Percentiles rank a stretch among this genome's conserved stretches.
These are phyloP conservation scores for Zoanthus sociatus DNA, from an alignment of 92 coral and sea anemone species.

Conservation along the genomic window DNA sequence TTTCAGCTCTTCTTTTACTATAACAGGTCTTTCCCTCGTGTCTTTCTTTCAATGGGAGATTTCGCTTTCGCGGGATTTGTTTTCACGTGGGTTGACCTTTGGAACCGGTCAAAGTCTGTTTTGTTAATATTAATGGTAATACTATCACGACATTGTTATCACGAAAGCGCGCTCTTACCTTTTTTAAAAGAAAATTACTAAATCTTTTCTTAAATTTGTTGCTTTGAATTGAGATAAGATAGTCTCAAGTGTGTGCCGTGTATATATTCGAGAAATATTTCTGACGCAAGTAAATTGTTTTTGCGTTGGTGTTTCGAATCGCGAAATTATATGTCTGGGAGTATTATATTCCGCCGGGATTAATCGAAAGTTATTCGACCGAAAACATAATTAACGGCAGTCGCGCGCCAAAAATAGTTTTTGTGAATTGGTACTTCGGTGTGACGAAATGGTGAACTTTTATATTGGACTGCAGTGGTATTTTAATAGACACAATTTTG, in stretches of 20 bases:
- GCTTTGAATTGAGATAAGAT: too few species aligned
- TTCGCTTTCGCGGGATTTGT: background rate
- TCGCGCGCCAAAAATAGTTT: background rate
- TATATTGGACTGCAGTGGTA: too few species aligned
- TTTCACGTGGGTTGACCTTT: constrained; percentile 1
- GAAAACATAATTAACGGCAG: background rate
- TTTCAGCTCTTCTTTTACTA: background rate
- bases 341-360: background rate
- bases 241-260: too few species aligned
- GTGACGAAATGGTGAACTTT: too few species aligned
- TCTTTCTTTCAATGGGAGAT: background rate
- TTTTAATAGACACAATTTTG: too few species aligned
- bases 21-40: background rate
- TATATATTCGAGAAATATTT: too few species aligned
- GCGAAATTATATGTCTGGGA: background rate
- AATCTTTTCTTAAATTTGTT: background rate
- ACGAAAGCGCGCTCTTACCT: background rate
- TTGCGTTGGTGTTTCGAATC: background rate
- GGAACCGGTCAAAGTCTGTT: constrained; percentile 12
- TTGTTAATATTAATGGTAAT: background rate
- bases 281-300: background rate
- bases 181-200: background rate
- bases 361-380: background rate
- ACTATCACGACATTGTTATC: background rate
- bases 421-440: background rate